Conservation (phyloP, 2,797 vertebrate species). For the Parambassis ranga region DNA sequence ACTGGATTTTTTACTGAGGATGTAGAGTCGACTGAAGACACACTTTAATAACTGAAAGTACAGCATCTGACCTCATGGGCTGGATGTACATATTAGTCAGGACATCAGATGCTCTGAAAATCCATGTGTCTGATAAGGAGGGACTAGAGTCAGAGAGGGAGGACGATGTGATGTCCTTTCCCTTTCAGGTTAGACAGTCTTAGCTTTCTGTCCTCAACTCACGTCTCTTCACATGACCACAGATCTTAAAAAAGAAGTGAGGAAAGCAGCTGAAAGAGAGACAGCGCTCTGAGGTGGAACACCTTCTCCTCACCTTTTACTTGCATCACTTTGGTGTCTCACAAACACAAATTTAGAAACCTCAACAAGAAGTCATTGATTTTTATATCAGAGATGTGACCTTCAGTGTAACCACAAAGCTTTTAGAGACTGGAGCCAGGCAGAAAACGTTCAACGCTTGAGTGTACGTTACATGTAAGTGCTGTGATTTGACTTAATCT, state of each 20-base stretch:
- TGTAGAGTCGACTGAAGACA: no score
- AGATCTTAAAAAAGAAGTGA: conserved; percentile 31
- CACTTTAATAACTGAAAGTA: no score
- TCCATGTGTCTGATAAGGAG: no score
- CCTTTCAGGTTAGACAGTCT: conserved; percentile 36
- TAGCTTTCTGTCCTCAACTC: conserved; percentile 33
- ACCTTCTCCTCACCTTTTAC: conserved; percentile 37
- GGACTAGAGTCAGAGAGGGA: no score
- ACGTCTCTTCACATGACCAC: conserved; percentile 40
- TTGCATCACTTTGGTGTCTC: conserved; percentile 7
- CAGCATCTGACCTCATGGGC: no score
- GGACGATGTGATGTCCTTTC: conserved; percentile 44
- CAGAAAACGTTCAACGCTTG: no score
- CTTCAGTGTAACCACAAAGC: conserved; percentile 19
- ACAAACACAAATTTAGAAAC: conserved; percentile 60
- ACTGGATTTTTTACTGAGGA: no score
- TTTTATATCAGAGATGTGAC: conserved; percentile 35
- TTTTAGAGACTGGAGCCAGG: no score
- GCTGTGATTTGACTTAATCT: no score
- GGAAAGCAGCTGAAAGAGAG: neutral
- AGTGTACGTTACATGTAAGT: no score
- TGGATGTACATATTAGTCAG: no score
- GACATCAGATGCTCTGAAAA: no score
- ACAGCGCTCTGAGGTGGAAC: neutral
- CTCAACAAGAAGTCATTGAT: conserved; percentile 47